Evolutionary conservation across 2,888 invertebrate species (phyloP).

Genomic region (Campaea margaritaria): DNA sequence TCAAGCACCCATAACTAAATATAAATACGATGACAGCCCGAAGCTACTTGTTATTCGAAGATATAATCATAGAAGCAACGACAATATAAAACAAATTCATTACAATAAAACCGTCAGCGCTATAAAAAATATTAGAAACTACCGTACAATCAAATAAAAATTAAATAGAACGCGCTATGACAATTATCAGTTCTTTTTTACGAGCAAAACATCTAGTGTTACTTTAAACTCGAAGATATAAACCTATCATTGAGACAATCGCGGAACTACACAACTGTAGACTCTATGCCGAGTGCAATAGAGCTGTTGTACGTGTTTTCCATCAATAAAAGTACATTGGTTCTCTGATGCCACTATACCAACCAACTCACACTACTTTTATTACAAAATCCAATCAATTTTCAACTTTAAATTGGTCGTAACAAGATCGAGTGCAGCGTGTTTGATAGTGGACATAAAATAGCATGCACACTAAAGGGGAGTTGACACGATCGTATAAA

Average conservation of each 20-base stretch:
- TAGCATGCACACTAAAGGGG: slow-evolving; percentile 64
- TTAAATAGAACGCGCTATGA: slow-evolving; percentile 78
- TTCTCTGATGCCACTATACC: slow-evolving; percentile 54
- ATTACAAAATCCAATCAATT: slow-evolving; percentile 25
- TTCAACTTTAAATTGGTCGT: slow-evolving; percentile 35
- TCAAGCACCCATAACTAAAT: slow-evolving; percentile 25
- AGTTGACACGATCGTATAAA: slow-evolving; percentile 78
- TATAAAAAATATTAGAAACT: slow-evolving; percentile 59
- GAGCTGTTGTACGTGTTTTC: slow-evolving; percentile 44
- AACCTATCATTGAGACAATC: slow-evolving; percentile 33
- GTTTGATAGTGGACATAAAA: slow-evolving; percentile 37
- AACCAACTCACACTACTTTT: slow-evolving; percentile 29
- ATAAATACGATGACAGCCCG: slow-evolving; percentile 26
- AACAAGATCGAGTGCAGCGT: slow-evolving; percentile 20
- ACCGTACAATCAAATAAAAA: slow-evolving; percentile 73
- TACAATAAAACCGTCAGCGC: slow-evolving; percentile 78
- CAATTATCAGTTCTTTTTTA: slow-evolving; percentile 75
- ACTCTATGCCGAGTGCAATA: slow-evolving; percentile 46
- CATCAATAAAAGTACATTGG: slow-evolving; percentile 53
- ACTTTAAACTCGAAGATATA: slow-evolving; percentile 47
- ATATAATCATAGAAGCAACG: slow-evolving; percentile 39
- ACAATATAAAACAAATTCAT: slow-evolving; percentile 73
- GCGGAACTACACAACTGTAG: slow-evolving; percentile 27
- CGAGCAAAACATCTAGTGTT: slow-evolving; percentile 75
- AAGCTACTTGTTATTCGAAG: slow-evolving; percentile 37